Evolutionary conservation across 2,888 invertebrate species (phyloP).

Genomic region (Papilio elwesi): DNA sequence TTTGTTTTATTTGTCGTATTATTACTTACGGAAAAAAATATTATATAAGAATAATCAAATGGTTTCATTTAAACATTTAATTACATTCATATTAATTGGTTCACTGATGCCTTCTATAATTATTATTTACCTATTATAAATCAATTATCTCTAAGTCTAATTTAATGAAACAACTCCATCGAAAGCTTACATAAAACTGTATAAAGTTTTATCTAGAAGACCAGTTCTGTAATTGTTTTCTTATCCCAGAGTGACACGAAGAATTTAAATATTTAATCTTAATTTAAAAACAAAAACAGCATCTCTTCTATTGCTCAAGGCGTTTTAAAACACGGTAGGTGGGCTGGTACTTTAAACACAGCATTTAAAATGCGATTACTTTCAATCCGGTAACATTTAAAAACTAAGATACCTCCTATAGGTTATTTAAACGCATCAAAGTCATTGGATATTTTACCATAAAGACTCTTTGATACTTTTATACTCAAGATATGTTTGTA

Average conservation of each 20-base stretch:
- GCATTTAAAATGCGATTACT: constrained; percentile 42
- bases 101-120: background rate
- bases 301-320: constrained; percentile 17
- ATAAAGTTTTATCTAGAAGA: background rate
- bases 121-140: background rate
- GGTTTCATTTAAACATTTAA: too few relatives aligned
- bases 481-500: constrained; percentile 65
- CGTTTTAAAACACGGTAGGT: constrained; percentile 39
- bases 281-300: constrained; percentile 32
- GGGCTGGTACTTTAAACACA: constrained; percentile 39
- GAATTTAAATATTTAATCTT: constrained; percentile 36
- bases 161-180: background rate
- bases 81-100: background rate
- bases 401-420: constrained; percentile 69
- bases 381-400: constrained; percentile 53
- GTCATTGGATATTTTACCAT: constrained; percentile 68
- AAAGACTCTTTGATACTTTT: constrained; percentile 63
- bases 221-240: constrained; percentile 26
- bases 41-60: too few relatives aligned
- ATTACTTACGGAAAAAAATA: too few relatives aligned
- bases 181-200: background rate
- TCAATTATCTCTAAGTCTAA: background rate
- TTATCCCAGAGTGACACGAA: constrained; percentile 21
- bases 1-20: too few relatives aligned
- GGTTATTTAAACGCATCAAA: constrained; percentile 62